A percentile compares a stretch with the other conserved stretches of the same genome.
Evolutionary conservation across 2,113 vertebrate genomes (phyloP).

Genomic region (Tetrao urogallus): DNA sequence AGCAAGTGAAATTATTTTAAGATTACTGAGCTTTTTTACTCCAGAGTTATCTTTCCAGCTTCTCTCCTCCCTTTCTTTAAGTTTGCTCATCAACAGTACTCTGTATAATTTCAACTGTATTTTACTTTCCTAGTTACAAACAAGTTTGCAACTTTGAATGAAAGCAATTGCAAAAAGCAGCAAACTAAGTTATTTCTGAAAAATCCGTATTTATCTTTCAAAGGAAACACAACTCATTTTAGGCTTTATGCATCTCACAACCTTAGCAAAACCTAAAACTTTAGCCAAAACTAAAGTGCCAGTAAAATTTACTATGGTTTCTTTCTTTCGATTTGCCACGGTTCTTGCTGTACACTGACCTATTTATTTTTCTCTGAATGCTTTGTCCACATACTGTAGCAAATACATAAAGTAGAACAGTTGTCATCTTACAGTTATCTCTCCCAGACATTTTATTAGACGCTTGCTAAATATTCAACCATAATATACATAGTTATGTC

Average conservation of each 20-base stretch:
- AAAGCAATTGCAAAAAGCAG: background rate
- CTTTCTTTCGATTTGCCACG: background rate
- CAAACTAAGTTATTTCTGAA: background rate
- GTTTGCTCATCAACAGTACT: background rate
- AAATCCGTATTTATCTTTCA: background rate
- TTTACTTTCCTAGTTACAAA: background rate
- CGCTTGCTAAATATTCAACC: conserved; percentile 30
- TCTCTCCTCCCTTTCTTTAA: background rate
- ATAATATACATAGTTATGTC: conserved; percentile 44
- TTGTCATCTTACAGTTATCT: conserved; percentile 23
- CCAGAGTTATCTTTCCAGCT: background rate
- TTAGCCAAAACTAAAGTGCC: background rate
- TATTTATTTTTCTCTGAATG: conserved; percentile 7
- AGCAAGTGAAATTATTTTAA: background rate
- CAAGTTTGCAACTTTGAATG: background rate
- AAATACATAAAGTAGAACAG: background rate
- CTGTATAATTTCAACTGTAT: background rate
- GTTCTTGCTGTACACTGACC: background rate
- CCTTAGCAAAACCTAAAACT: conserved; percentile 7
- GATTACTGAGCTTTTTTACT: background rate
- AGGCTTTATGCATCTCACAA: background rate
- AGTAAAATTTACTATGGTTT: background rate
- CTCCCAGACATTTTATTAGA: conserved; percentile 48
- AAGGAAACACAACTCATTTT: background rate
- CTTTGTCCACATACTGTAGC: background rate